phyloP scores from a whole-genome alignment of 1,140 invertebrate species.

The Vanessa atalanta region DNA sequence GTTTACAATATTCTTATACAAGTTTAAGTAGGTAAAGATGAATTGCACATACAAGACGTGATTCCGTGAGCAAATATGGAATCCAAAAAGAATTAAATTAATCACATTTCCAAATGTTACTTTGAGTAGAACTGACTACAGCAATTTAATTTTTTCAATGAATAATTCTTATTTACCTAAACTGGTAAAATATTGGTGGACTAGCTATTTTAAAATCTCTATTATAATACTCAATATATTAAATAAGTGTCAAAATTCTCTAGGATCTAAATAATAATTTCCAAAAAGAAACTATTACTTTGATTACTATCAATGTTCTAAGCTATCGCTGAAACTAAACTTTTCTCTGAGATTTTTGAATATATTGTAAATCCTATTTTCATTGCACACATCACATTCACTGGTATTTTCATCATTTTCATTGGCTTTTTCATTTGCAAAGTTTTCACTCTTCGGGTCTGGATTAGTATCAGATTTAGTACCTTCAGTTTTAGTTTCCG shows the following conservation, averaged over 20 bases:
- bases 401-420: slow-evolving; percentile 28
- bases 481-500: slow-evolving; percentile 17
- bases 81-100: too few relatives aligned
- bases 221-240: slow-evolving; percentile 1
- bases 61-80: too few relatives aligned
- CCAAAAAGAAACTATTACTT: slow-evolving; percentile 12
- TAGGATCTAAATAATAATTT: slow-evolving; percentile 12
- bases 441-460: slow-evolving; percentile 10
- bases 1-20: slow-evolving; percentile 1
- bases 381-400: slow-evolving; percentile 60
- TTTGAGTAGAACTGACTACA: too few relatives aligned
- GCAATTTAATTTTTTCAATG: too few relatives aligned
- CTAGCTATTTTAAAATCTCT: not conserved
- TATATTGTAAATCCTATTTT: slow-evolving; percentile 63
- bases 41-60: too few relatives aligned
- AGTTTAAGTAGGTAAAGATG: too few relatives aligned
- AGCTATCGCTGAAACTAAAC: slow-evolving; percentile 52
- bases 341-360: slow-evolving; percentile 68
- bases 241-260: slow-evolving; percentile 11
- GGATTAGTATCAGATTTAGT: slow-evolving; percentile 4
- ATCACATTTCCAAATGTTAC: too few relatives aligned
- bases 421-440: slow-evolving; percentile 22
- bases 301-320: slow-evolving; percentile 12
- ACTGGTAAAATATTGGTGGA: not conserved
- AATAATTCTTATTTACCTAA: too few relatives aligned